Conservation (phyloP, 2,797 vertebrate genomes). For the Coendou prehensilis region DNA sequence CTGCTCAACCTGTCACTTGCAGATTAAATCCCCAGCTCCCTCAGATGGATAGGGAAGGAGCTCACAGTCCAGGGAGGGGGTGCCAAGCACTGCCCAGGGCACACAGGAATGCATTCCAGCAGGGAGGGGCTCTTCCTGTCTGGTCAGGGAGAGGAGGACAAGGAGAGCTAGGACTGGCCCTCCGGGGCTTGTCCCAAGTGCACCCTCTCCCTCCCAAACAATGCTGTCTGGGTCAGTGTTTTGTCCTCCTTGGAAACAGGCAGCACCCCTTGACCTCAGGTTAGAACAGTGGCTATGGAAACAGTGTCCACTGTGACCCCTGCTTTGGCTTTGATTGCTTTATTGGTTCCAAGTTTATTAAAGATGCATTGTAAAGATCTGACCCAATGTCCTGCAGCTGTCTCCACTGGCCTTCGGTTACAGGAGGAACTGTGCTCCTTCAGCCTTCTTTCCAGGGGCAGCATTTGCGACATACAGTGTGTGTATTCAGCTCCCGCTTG, state of each 20-base stretch:
- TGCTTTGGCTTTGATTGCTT: not conserved
- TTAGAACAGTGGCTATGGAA: conserved; percentile 54
- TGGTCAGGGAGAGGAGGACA: accelerated
- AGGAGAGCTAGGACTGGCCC: not conserved
- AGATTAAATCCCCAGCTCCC: conserved; percentile 28
- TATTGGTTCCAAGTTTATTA: not conserved
- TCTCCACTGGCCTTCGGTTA: not conserved
- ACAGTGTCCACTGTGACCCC: not conserved
- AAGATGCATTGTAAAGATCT: not conserved
- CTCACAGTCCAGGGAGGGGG: not conserved
- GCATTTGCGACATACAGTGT: not conserved
- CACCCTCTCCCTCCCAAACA: not conserved
- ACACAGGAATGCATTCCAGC: accelerated
- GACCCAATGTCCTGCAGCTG: not conserved
- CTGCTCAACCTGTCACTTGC: conserved; percentile 50
- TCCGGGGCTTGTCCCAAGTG: not conserved
- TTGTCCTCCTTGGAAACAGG: not conserved
- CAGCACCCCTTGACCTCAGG: not conserved
- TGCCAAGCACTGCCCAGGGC: accelerated
- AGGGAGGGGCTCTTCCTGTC: not conserved
- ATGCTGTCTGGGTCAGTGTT: not conserved
- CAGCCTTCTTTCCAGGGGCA: not conserved
- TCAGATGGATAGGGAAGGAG: not conserved
- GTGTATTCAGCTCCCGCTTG: not conserved
- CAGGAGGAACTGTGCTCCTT: not conserved